Evolutionary conservation across 2,113 vertebrate species (phyloP), one percentile per base, ranked within the genome.

Genomic region (Tetraodon nigroviridis): DNA sequence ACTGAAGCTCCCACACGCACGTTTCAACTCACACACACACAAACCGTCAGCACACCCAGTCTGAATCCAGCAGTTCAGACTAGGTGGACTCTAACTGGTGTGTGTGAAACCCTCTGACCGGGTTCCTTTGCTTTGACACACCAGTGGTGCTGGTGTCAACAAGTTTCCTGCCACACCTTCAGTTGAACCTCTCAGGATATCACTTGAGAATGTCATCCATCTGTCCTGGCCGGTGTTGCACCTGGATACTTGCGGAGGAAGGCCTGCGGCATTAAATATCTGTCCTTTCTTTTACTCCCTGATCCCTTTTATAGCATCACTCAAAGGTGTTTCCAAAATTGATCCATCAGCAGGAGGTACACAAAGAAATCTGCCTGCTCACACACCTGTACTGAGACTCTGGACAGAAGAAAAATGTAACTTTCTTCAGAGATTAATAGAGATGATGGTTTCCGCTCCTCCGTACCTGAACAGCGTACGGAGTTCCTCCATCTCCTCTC

Each of bases 1-100:
- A 94, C 90, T 99, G 92, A 94, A 71, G 24, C 51, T 5, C 54
- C 7, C 14, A 7, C 50, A 24, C 2, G 19, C 56, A 24, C 44
- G 3, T 24, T 55, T 62, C 1, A 18, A 29, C 55, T 29, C 58
- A 11, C 49, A 37, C 49, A 61, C 19, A 17, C 46, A 45, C 21
- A 1, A n/a, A n/a, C n/a, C 20, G 32, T 20, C 42, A 44, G 71
- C 58, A 64, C 51, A 55, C 61, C 62, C 41, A 60, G 56, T 63
- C 48, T 59, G 63, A 32, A 47, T 0, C n/a, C 21, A 51, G 64
- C 42, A 44, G 42, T 13, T 14, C 24, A 47, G 55, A 50, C 51
- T n/a, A 12, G 42, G 42, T 15, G 16, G 37, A 47, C 51, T 46
- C 54, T 19, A 14, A 22, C 47, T 21, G n/a, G 21, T 29, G 47